Evolutionary conservation across 64 coral and sea anemone species (phyloP).

Genomic region (Montipora capricornis): DNA sequence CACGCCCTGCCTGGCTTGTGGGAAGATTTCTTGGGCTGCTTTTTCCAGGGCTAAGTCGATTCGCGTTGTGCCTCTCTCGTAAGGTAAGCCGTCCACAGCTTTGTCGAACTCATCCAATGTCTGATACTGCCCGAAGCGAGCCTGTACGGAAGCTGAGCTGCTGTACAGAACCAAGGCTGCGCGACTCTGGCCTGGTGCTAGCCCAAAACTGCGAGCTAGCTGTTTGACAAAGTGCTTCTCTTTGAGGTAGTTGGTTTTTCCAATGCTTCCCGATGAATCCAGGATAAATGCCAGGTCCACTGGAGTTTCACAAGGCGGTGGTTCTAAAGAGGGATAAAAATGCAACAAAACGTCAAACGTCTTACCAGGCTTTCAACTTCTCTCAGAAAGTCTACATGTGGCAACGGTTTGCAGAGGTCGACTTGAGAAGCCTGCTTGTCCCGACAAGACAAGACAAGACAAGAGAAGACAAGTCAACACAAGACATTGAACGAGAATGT

Average conservation of each 20-base stretch:
- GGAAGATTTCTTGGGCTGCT: conserved; percentile 41
- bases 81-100: not conserved
- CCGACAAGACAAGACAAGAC: too few relatives aligned
- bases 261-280: conserved; percentile 73
- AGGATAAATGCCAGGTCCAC: conserved; percentile 75
- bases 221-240: conserved; percentile 31
- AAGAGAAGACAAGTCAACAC: too few relatives aligned
- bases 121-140: not conserved
- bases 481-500: too few relatives aligned
- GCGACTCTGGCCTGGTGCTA: not conserved
- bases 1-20: conserved; percentile 25
- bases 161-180: conserved; percentile 1
- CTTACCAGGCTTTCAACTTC: too few relatives aligned
- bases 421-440: too few relatives aligned
- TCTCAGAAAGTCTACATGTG: too few relatives aligned
- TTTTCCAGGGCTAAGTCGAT: conserved; percentile 1
- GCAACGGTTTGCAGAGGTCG: too few relatives aligned
- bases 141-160: not conserved
- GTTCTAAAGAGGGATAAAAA: too few relatives aligned
- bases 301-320: not conserved
- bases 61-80: not conserved
- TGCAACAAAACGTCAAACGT: too few relatives aligned
- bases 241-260: conserved; percentile 19
- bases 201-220: conserved; percentile 27
- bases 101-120: not conserved